Conservation (phyloP, 53 echinoderm and acorn worm species). For the Stichopus horrens region DNA sequence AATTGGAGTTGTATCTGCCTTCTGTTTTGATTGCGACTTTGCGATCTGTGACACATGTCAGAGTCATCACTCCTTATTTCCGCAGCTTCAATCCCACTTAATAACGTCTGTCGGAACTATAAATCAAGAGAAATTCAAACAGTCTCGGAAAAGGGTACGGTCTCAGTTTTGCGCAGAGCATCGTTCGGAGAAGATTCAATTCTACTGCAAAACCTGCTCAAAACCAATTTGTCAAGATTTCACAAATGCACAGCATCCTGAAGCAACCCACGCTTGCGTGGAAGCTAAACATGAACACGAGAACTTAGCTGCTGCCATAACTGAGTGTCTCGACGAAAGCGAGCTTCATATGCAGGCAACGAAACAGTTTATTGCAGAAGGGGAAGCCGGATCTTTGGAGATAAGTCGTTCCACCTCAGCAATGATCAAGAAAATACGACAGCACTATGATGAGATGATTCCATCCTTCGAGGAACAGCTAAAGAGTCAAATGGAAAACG, state of each 20-base stretch:
- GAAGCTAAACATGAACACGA: slow-evolving; percentile 20
- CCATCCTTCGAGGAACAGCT: too few relatives aligned
- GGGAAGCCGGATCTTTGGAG: too few relatives aligned
- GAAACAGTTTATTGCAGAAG: too few relatives aligned
- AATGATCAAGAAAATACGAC: not conserved
- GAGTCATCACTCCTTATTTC: not conserved
- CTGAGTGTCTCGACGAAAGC: too few relatives aligned
- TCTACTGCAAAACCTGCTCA: slow-evolving; percentile 52
- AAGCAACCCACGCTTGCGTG: slow-evolving; percentile 29
- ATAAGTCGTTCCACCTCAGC: too few relatives aligned
- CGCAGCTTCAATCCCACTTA: not conserved
- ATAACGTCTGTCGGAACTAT: not conserved
- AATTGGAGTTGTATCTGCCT: not conserved
- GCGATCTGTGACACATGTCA: not conserved
- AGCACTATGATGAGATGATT: not conserved
- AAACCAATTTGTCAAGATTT: slow-evolving; percentile 55
- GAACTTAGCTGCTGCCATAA: not conserved
- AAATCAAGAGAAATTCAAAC: not conserved
- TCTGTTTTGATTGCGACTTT: slow-evolving; percentile 1
- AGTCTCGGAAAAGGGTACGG: not conserved
- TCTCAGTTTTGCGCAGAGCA: slow-evolving; percentile 16
- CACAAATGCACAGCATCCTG: slow-evolving; percentile 32
- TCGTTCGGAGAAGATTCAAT: slow-evolving; percentile 1
- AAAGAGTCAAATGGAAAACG: too few relatives aligned
- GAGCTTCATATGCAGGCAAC: too few relatives aligned